A percentile compares a stretch with the other conserved stretches of the same genome.
phyloP scores from a whole-genome alignment of 2,888 invertebrate genomes.

The Cataglyphis rosenhaueri region DNA sequence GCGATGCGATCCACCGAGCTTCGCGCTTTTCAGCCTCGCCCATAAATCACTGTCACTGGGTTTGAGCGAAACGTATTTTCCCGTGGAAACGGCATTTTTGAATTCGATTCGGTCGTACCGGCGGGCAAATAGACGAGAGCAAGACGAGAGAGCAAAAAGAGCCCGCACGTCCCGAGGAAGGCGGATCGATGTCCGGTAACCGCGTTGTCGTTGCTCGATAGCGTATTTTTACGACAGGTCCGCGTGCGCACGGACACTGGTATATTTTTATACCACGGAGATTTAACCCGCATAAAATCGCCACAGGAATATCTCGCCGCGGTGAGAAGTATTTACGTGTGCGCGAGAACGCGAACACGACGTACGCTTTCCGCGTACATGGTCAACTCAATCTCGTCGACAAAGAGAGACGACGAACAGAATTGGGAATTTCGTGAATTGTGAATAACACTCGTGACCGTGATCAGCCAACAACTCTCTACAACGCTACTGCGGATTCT shows the following conservation, averaged over 20 bases:
- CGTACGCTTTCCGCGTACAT: background rate
- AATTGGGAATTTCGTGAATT: slow-evolving; percentile 63
- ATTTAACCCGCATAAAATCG: slow-evolving; percentile 50
- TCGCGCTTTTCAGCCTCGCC: slow-evolving; percentile 60
- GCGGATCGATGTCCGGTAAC: slow-evolving; percentile 37
- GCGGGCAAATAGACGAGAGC: slow-evolving; percentile 36
- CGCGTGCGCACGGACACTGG: background rate
- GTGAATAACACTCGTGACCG: slow-evolving; percentile 39
- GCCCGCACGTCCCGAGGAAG: background rate
- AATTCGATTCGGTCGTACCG: slow-evolving; percentile 60
- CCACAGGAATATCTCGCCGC: slow-evolving; percentile 26
- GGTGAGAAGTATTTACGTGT: slow-evolving; percentile 22
- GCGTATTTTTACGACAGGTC: slow-evolving; percentile 29
- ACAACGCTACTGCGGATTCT: slow-evolving; percentile 5
- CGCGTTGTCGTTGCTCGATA: slow-evolving; percentile 36
- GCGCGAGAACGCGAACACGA: slow-evolving; percentile 25
- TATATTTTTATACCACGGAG: slow-evolving; percentile 29
- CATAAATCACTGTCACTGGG: slow-evolving; percentile 71
- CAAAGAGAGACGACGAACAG: slow-evolving; percentile 29
- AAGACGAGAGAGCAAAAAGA: slow-evolving; percentile 30
- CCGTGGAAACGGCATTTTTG: slow-evolving; percentile 67
- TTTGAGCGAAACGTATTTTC: slow-evolving; percentile 70
- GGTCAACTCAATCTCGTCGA: slow-evolving; percentile 22
- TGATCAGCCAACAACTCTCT: slow-evolving; percentile 43
- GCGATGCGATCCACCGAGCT: slow-evolving; percentile 25